A percentile compares a stretch with the other conserved stretches of the same genome.
Evolutionary conservation across 2,888 invertebrate species (phyloP).

Genomic region (Cistogaster globosa): DNA sequence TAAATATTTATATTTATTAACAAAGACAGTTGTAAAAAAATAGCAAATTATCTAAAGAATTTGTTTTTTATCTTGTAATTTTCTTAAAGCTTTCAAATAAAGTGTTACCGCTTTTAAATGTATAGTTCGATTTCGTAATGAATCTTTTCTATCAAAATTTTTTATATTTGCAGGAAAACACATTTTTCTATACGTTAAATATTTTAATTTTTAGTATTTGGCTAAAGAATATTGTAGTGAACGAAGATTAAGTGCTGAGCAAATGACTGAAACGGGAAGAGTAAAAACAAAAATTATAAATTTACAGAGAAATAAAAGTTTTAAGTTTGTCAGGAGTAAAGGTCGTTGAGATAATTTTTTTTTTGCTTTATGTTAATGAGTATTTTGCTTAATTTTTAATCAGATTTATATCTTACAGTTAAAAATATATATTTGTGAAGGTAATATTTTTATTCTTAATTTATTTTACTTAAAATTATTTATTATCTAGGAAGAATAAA

Average conservation of each 20-base stretch:
- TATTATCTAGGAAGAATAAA: too few relatives aligned
- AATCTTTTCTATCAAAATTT: constrained; percentile 20
- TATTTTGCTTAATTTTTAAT: too few relatives aligned
- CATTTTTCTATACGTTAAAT: constrained; percentile 28
- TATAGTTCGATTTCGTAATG: constrained; percentile 59
- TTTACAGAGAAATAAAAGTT: background rate
- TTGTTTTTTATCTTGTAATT: background rate
- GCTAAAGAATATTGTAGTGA: background rate
- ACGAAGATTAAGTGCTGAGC: background rate
- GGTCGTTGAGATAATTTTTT: too few relatives aligned
- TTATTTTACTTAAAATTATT: too few relatives aligned
- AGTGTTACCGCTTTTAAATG: constrained; percentile 19
- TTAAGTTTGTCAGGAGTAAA: too few relatives aligned
- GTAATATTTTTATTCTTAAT: too few relatives aligned
- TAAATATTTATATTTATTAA: background rate
- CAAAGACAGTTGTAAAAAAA: background rate
- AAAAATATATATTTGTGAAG: too few relatives aligned
- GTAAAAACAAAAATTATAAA: background rate
- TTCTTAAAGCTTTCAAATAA: background rate
- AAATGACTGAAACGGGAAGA: constrained; percentile 41
- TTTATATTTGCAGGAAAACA: constrained; percentile 13
- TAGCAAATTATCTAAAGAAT: background rate
- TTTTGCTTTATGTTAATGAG: too few relatives aligned
- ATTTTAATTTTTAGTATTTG: background rate
- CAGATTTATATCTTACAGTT: too few relatives aligned